Evolutionary conservation across 2,888 invertebrate species (phyloP).

Genomic region (Syritta pipiens): DNA sequence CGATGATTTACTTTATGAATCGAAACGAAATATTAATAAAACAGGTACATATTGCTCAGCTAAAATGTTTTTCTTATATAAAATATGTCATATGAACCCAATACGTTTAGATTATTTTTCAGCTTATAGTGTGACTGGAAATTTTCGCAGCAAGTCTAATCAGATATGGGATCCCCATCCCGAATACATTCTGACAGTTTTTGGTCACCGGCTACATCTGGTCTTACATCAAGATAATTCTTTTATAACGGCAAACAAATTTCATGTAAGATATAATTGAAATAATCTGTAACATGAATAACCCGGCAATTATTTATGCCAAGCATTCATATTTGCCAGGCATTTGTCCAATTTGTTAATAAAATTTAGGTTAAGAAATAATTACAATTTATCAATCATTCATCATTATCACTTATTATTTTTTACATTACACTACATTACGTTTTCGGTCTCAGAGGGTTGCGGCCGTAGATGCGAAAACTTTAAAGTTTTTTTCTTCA

Average conservation of each 20-base stretch:
- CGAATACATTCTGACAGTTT: constrained; percentile 84
- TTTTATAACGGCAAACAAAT: constrained; percentile 75
- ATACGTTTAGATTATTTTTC: constrained; percentile 74
- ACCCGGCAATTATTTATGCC: background rate
- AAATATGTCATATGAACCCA: no score
- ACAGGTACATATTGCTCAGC: constrained; percentile 62
- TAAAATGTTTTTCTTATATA: constrained; percentile 64
- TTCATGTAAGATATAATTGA: constrained; percentile 72
- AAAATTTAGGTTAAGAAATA: no score
- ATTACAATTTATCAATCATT: no score
- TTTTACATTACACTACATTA: no score
- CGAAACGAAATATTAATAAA: constrained; percentile 75
- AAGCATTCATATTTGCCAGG: background rate
- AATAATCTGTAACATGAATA: no score
- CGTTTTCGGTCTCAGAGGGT: no score
- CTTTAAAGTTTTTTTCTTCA: no score
- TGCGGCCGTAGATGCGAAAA: no score
- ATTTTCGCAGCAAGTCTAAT: constrained; percentile 83
- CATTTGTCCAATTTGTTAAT: background rate
- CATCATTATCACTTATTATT: no score
- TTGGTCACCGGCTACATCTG: constrained; percentile 80
- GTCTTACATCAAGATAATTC: constrained; percentile 77
- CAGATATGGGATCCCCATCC: constrained; percentile 87
- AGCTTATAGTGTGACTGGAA: constrained; percentile 82
- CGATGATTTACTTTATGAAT: constrained; percentile 82